Evolutionary conservation across 2,797 vertebrate genomes (phyloP), one percentile per base, ranked within the genome.

Genomic region (Danio kyathit): DNA sequence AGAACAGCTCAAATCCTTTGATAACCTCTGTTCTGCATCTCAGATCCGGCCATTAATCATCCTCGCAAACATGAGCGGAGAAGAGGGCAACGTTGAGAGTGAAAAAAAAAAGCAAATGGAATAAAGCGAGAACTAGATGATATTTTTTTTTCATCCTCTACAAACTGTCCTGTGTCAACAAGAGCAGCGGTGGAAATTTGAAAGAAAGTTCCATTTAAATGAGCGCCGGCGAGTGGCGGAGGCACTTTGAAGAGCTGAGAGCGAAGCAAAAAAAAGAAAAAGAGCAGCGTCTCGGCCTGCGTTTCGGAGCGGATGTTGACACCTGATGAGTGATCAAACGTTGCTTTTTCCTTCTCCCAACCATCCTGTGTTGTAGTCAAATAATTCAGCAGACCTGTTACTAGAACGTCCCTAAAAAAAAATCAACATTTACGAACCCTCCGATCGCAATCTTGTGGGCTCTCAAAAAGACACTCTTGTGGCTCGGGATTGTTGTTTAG

Each of bases 291-390:
- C 91, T 92, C 90, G 79, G 93, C 90, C 92, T 93, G 91, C 91
- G 90, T 90, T 90, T 83, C 76, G 84, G 90, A 92, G 93, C 92
- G 89, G 90, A 89, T 63, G 90, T 88, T 95, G 94, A 95, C 94
- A 95, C 92, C 90, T 94, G 93, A 95, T 93, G 91, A 91, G 87
- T 95, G 94, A 95, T 94, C 94, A 95, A 94, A 94, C 91, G 85
- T 87, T 59, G 80, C 88, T 87, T 29, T 29, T 90, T 76, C 91
- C 90, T 90, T 92, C 88, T 90, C 84, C 84, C 48, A 86, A 70
- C 89, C 85, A 92, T 92, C 91, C 92, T 91, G 89, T 77, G 72
- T 87, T 87, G 92, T 90, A 89, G 88, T 92, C 92, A 91, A 86
- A 92, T 88, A 88, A 90, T 92, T 89, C 87, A 89, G 90, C 89